Percentiles rank a stretch among this genome's conserved stretches.
Evolutionary conservation across 1,140 invertebrate genomes (phyloP).

Genomic region (Caenorhabditis remanei): DNA sequence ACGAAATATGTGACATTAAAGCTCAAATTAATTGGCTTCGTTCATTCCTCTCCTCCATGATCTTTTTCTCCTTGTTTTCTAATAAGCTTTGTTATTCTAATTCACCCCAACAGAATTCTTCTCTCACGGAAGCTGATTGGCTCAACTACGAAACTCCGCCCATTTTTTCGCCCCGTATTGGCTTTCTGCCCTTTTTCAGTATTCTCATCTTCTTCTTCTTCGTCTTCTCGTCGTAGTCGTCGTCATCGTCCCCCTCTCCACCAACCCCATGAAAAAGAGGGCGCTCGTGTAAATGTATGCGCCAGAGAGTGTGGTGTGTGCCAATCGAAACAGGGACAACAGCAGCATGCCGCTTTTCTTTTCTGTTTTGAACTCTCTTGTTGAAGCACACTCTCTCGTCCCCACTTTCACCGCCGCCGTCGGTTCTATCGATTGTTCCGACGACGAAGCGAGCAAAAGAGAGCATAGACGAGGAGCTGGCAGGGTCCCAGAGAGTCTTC

Average conservation of each 20-base stretch:
- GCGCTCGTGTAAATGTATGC: constrained; percentile 51
- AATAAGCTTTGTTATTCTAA: not conserved
- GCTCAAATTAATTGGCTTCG: no score
- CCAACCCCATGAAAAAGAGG: not conserved
- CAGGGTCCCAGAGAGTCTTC: not conserved
- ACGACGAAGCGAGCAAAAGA: constrained; percentile 23
- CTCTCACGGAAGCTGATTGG: no score
- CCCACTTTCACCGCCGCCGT: not conserved
- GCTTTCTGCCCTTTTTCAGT: not conserved
- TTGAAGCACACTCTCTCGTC: not conserved
- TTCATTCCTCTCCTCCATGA: no score
- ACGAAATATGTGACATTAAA: no score
- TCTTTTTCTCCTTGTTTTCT: no score
- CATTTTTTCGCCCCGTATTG: not conserved
- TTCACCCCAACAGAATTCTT: not conserved
- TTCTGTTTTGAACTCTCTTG: no score
- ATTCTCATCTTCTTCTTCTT: not conserved
- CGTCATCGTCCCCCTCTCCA: not conserved
- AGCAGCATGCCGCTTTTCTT: constrained; percentile 15
- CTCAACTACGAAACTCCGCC: no score
- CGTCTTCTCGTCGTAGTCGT: not conserved
- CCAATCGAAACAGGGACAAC: constrained; percentile 37
- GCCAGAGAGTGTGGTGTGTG: constrained; percentile 43
- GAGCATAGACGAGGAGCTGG: not conserved
- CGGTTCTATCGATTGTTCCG: not conserved